Evolutionary conservation across 1,140 invertebrate species (phyloP).

Genomic region (Euschistus heros): DNA sequence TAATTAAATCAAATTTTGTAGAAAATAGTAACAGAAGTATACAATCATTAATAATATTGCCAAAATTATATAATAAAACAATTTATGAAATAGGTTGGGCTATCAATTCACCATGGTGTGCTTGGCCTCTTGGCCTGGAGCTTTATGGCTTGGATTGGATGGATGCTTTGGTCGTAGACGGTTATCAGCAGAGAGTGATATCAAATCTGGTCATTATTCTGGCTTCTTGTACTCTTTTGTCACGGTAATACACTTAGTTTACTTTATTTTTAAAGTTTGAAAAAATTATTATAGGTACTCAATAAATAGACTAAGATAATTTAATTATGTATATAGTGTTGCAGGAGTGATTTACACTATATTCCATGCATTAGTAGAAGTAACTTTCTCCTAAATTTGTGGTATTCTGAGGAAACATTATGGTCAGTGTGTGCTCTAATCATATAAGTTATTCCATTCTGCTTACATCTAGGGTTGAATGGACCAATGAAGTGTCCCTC

Average conservation of each 20-base stretch:
- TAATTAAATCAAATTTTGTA: slow-evolving; percentile 18
- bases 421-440: too few relatives aligned
- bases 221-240: slow-evolving; percentile 64
- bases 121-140: slow-evolving; percentile 61
- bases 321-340: too few relatives aligned
- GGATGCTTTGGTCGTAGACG: slow-evolving; percentile 44
- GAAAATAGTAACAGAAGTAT: neutral
- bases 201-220: slow-evolving; percentile 66
- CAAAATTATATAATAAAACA: neutral
- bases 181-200: slow-evolving; percentile 61
- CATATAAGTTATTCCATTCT: too few relatives aligned
- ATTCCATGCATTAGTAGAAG: too few relatives aligned
- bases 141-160: slow-evolving; percentile 39
- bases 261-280: too few relatives aligned
- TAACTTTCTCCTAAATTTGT: too few relatives aligned
- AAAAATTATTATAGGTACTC: too few relatives aligned
- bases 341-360: too few relatives aligned
- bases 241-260: slow-evolving; percentile 43
- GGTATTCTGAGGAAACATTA: too few relatives aligned
- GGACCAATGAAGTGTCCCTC: too few relatives aligned
- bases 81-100: slow-evolving; percentile 46
- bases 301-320: too few relatives aligned
- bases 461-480: too few relatives aligned
- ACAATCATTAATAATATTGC: neutral
- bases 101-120: slow-evolving; percentile 75